These are phyloP conservation scores for Patella pellucida DNA, from an alignment of 2,888 invertebrate genomes.

Conservation along the genomic window DNA sequence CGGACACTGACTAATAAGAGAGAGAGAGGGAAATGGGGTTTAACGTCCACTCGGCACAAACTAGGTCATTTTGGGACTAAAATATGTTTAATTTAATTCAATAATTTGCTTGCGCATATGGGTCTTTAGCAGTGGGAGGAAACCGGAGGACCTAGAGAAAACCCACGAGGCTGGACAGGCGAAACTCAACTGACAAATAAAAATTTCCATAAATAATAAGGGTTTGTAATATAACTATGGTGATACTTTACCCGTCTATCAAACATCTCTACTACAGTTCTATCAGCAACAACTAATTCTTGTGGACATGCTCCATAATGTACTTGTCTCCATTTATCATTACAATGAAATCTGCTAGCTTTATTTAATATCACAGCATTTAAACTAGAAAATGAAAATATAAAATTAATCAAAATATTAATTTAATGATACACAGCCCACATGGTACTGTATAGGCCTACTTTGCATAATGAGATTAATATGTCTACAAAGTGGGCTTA, in stretches of 20 bases:
- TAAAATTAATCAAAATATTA: background rate
- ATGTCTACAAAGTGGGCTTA: background rate
- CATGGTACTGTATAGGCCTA: background rate
- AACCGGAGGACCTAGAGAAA: no score
- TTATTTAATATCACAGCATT: conserved; percentile 26
- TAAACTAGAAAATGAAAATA: conserved; percentile 12
- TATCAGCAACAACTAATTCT: conserved; percentile 46
- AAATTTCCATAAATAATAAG: no score
- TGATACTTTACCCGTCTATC: conserved; percentile 50
- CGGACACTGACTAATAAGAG: no score
- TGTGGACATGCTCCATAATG: conserved; percentile 56
- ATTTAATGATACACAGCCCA: background rate
- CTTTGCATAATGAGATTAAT: background rate
- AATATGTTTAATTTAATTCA: no score
- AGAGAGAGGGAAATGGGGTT: no score
- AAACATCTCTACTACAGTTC: conserved; percentile 44
- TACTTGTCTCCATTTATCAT: conserved; percentile 44
- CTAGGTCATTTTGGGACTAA: no score
- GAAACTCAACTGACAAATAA: no score
- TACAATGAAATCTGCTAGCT: conserved; percentile 39
- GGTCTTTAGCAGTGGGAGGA: no score
- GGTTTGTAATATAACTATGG: no score
- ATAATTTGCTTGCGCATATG: no score
- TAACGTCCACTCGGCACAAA: no score
- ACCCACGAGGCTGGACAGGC: no score